These are phyloP conservation scores for Craterocephalus amniculus DNA, from an alignment of 2,797 vertebrate species.

Conservation along the genomic window DNA sequence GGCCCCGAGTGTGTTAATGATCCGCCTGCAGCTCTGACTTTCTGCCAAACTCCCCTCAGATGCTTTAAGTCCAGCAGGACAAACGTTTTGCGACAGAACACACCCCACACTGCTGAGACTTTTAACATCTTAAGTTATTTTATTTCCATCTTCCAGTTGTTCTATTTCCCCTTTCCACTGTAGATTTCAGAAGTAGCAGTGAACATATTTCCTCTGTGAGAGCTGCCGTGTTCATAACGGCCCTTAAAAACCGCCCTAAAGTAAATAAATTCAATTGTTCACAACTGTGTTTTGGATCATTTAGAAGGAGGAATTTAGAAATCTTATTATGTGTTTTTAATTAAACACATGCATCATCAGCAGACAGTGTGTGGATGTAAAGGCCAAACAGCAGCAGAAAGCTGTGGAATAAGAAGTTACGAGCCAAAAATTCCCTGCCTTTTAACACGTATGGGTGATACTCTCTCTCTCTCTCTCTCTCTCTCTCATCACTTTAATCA, in stretches of 20 bases:
- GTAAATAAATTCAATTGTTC: neutral
- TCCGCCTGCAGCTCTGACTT: constrained; percentile 10
- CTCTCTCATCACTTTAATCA: constrained; percentile 19
- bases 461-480: constrained; percentile 18
- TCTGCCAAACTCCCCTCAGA: constrained; percentile 24
- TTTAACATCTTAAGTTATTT: neutral
- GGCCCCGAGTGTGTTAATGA: constrained; percentile 24
- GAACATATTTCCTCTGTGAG: neutral
- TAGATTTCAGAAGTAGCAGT: neutral
- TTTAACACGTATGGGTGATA: constrained; percentile 42
- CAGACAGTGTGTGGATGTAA: neutral
- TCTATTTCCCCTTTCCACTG: neutral
- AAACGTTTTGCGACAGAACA: neutral
- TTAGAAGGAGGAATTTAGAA: neutral
- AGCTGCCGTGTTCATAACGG: neutral
- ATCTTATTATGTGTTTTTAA: constrained; percentile 3
- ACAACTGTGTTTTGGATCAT: neutral
- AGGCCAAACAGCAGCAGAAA: constrained; percentile 24
- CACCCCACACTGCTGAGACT: too few relatives aligned
- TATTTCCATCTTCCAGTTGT: too few relatives aligned
- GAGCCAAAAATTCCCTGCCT: constrained; percentile 32
- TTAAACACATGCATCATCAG: constrained; percentile 14
- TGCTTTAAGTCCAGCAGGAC: constrained; percentile 16
- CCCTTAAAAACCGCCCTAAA: neutral
- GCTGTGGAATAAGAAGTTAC: constrained; percentile 29